Evolutionary conservation across 1,140 invertebrate species (phyloP), one percentile per base, ranked within the genome.

Genomic region (Drosophila pachea): DNA sequence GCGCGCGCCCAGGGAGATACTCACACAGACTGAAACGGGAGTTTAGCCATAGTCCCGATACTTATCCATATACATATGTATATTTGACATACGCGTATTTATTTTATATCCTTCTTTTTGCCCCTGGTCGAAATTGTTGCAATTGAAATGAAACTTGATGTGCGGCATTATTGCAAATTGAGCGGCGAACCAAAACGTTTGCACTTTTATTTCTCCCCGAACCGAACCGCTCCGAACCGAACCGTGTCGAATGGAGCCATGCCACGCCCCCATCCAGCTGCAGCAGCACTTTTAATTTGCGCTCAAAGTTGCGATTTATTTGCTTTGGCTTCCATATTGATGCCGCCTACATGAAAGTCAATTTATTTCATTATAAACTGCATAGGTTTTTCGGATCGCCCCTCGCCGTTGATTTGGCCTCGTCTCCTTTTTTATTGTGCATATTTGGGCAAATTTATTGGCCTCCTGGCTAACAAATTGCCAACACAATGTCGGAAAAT

Each of bases 311-410:
- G 60, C 58, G 54, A 76, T 83, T 83, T 78, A 83, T 83, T 78
- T 78, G 63, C 61, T 43, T 65, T 43, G 42, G 62, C 49, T 54
- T 32, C 55, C 63, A 72, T 72, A 72, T 72, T 62, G 68, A 66
- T 64, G 43, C 52, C 68, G 74, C 61, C 73, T 68, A 70, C 79
- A 84, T 73, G 68, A 68, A 83, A 84, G 79, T 76, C 79, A 75
- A 83, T 83, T 84, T 84, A 83, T 84, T 83, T 84, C 79, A 79
- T 84, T 84, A 83, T 78, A 66, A 70, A 78, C 72, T 68, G 74
- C 75, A 78, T 77, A 77, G 78, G 72, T 78, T 74, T 67, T 67
- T 14, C 43, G 76, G 32, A 54, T 66, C 54, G 35, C 36, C 38
- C 16, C 22, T 33, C 48, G 5, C 14, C 36, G 11, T 31, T 32